phyloP scores from a whole-genome alignment of 35 echinoderm and acorn worm genomes.

The Anneissia japonica region DNA sequence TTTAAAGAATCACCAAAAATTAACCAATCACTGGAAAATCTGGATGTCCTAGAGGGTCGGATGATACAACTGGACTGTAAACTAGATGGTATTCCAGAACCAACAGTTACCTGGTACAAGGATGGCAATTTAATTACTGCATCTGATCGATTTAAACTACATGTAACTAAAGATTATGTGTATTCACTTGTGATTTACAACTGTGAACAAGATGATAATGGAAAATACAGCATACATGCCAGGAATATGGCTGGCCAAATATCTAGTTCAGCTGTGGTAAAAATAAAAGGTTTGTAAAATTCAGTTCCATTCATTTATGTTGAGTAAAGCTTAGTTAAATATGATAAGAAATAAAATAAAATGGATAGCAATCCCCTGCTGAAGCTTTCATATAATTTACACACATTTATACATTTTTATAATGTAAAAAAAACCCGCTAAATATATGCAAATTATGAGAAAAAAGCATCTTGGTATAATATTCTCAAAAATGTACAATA shows the following conservation, averaged over 20 bases:
- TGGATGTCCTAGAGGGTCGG: conserved; percentile 37
- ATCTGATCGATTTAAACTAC: neutral
- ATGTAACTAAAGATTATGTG: conserved; percentile 49
- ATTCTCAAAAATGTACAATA: too few relatives aligned
- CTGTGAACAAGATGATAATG: conserved; percentile 55
- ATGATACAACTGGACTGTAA: conserved; percentile 56
- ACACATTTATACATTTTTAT: too few relatives aligned
- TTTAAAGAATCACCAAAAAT: conserved; percentile 66
- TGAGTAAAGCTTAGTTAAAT: too few relatives aligned
- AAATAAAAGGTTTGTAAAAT: conserved; percentile 48
- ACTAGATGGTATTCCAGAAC: conserved; percentile 89
- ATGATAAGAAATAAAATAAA: too few relatives aligned
- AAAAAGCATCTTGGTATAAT: too few relatives aligned
- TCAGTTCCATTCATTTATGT: too few relatives aligned
- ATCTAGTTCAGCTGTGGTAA: conserved; percentile 49
- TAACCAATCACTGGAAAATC: conserved; percentile 39
- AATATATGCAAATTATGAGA: too few relatives aligned
- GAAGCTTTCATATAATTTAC: too few relatives aligned
- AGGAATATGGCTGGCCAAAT: conserved; percentile 75
- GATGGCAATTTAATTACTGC: conserved; percentile 42
- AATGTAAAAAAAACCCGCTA: too few relatives aligned
- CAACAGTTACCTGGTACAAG: conserved; percentile 85
- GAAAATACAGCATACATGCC: conserved; percentile 69
- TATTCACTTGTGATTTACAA: conserved; percentile 60
- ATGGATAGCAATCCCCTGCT: too few relatives aligned